Base-by-base conservation (phyloP, 1,140 invertebrate genomes). In the Teleopsis dalmanni region DNA sequence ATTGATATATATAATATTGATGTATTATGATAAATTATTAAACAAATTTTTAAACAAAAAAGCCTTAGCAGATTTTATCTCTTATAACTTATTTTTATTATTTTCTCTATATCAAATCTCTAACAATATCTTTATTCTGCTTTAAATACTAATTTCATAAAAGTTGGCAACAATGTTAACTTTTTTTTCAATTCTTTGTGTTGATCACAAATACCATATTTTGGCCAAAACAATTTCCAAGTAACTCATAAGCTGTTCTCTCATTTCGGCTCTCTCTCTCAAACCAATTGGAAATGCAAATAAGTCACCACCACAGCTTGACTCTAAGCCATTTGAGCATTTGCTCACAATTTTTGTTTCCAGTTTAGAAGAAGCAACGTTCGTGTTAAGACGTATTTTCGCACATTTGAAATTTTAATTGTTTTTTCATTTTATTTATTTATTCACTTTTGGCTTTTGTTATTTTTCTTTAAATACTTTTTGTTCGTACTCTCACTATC, bases 281-380 rank as follows among this genome's bases (percentile, higher is more conserved):
- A 13, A 23, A 38, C 48, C 48, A 50, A 35, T 50, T 50, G 48
- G 48, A 50, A 45, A 22, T 27, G 23, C 21, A 23, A 23, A 13
- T 14, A 40, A n/a, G 37, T 25, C 29, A 35, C 19, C 16, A 23
- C 11, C 43, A 23, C 19, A 25, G 45, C 45, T 38, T 33, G 38
- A 38, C 37, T 26, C 13, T 33, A 37, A 41, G 14, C n/a, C 41
- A 37, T 18, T 37, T 48, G 33, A 25, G 37, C 11, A 21, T 14
- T 31, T 33, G 11, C 44, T 36, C 5, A 13, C 10, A 14, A 45
- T 47, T 43, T 44, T 40, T 50, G 46, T 48, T 4, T 45, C 63
- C 51, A 66, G 63, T 66, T 66, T 52, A 50, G 59, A 59, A 23
- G 53, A 35, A 42, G 58, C 56, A 43, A 54, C 59, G 54, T 56